Evolutionary conservation across 2,888 invertebrate species (phyloP).

Genomic region (Pardosa pseudoannulata): DNA sequence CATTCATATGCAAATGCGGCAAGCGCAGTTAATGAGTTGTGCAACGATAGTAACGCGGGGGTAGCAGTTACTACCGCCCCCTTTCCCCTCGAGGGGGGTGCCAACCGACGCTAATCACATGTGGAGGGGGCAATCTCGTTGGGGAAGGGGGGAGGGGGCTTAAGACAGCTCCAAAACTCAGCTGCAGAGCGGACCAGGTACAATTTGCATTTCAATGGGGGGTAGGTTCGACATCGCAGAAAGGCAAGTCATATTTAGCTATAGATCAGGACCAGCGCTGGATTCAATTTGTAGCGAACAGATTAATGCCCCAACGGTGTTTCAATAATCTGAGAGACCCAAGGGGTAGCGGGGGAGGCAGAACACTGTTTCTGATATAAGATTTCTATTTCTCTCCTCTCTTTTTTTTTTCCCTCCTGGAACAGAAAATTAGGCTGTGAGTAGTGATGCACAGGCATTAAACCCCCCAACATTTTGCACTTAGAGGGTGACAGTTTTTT

Average conservation of each 20-base stretch:
- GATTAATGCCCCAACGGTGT: constrained; percentile 32
- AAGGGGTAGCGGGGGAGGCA: background rate
- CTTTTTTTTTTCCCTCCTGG: too few relatives aligned
- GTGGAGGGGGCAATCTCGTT: too few relatives aligned
- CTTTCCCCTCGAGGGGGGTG: constrained; percentile 23
- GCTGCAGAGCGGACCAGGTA: constrained; percentile 63
- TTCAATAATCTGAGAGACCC: constrained; percentile 29
- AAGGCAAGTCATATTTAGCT: constrained; percentile 68
- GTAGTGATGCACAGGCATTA: background rate
- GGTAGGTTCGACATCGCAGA: constrained; percentile 14
- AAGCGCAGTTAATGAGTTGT: constrained; percentile 72
- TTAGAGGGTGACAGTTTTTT: background rate
- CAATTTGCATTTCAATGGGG: constrained; percentile 71
- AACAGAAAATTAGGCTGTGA: background rate
- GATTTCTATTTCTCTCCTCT: background rate
- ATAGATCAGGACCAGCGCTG: constrained; percentile 48
- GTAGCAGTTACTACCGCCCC: background rate
- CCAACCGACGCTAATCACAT: constrained; percentile 60
- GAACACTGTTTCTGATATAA: background rate
- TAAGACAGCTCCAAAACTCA: constrained; percentile 54
- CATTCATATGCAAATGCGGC: constrained; percentile 72
- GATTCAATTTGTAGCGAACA: constrained; percentile 68
- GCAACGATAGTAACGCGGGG: constrained; percentile 65
- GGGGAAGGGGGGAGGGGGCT: constrained; percentile 52
- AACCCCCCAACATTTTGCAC: background rate